Evolutionary conservation across 2,888 invertebrate genomes (phyloP).

Genomic region (Zeuzera pyrina): DNA sequence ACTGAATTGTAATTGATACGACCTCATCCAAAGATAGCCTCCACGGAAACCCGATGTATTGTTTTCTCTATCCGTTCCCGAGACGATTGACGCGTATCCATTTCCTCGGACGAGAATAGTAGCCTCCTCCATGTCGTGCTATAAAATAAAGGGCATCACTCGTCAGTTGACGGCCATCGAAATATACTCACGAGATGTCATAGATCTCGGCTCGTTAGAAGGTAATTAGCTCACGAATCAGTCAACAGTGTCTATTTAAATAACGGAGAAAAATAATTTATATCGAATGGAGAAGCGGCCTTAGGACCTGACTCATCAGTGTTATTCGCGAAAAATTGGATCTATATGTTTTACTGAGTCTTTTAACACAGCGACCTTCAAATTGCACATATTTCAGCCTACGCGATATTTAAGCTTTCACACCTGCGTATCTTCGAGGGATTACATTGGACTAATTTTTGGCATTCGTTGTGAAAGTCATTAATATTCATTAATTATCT

Average conservation of each 20-base stretch:
- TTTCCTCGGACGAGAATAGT: conserved; percentile 62
- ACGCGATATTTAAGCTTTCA: conserved; percentile 4
- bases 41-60: conserved; percentile 47
- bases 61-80: conserved; percentile 44
- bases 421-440: too few species aligned
- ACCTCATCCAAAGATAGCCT: conserved; percentile 40
- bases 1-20: conserved; percentile 39
- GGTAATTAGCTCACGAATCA: conserved; percentile 67
- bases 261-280: conserved; percentile 44
- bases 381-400: conserved; percentile 9
- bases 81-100: conserved; percentile 66
- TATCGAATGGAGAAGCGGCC: conserved; percentile 29
- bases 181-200: conserved; percentile 54
- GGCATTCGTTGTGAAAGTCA: too few species aligned
- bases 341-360: too few species aligned
- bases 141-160: conserved; percentile 69
- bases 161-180: conserved; percentile 49
- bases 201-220: conserved; percentile 65
- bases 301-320: conserved; percentile 11
- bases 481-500: too few species aligned
- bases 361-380: conserved; percentile 7
- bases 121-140: conserved; percentile 32
- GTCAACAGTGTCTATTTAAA: conserved; percentile 58
- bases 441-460: too few species aligned
- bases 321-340: conserved; percentile 25